Percentiles rank a stretch among this genome's conserved stretches.
These are phyloP conservation scores for Camarhynchus parvulus DNA, from an alignment of 2,113 vertebrate species.

Conservation along the genomic window DNA sequence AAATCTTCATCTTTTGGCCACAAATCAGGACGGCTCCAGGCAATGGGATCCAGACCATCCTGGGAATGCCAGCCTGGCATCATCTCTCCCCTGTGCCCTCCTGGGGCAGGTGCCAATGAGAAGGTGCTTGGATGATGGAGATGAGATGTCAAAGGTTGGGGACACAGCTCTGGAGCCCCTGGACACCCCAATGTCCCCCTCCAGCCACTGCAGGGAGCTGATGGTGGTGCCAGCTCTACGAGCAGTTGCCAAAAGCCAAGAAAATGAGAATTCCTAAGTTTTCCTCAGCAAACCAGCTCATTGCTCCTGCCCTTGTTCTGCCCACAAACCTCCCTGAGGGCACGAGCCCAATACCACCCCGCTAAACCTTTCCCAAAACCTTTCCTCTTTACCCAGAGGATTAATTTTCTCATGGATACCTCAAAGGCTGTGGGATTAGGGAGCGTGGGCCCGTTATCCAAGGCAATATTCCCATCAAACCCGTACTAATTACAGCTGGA, in stretches of 20 bases:
- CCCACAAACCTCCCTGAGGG: not conserved
- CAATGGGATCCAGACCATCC: not conserved
- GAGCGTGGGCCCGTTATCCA: not conserved
- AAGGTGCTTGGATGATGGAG: not conserved
- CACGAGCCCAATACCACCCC: not conserved
- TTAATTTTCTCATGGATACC: not conserved
- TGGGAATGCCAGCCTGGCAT: not conserved
- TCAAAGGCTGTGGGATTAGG: slow-evolving; percentile 34
- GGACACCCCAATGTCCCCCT: not conserved
- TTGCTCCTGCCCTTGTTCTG: not conserved
- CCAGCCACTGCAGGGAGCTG: not conserved
- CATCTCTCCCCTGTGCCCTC: not conserved
- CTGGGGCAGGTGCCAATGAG: not conserved
- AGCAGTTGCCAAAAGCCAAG: not conserved
- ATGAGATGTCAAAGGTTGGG: not conserved
- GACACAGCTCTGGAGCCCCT: not conserved
- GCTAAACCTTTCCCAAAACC: not conserved
- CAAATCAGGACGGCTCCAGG: not conserved
- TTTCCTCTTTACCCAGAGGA: not conserved
- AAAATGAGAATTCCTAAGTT: not conserved
- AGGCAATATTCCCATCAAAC: slow-evolving; percentile 55
- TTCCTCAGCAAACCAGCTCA: not conserved
- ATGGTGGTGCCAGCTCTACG: accelerated
- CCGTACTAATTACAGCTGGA: slow-evolving; percentile 61
- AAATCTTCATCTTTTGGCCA: not conserved